phyloP scores from a whole-genome alignment of 1,140 invertebrate genomes.

The Kradibia gibbosae region DNA sequence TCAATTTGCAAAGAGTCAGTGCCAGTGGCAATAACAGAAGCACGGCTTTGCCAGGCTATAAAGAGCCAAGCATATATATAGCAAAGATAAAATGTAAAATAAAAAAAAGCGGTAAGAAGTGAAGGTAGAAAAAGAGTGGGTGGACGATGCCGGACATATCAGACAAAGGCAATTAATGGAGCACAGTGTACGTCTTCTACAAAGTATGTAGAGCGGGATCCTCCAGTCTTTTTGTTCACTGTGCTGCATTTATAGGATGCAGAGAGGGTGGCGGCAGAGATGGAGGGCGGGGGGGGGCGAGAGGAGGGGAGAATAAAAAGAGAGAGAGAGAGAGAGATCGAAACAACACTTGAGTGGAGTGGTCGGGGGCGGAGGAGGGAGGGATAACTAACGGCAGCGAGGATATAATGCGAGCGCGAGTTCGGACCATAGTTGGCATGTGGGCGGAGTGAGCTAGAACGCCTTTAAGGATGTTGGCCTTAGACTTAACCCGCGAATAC shows the following conservation, averaged over 20 bases:
- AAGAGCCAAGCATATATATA: slow-evolving; percentile 2
- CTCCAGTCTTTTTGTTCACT: background rate
- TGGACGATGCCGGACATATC: background rate
- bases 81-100: background rate
- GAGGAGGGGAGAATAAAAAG: background rate
- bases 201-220: slow-evolving; percentile 13
- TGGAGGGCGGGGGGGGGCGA: no score
- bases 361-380: background rate
- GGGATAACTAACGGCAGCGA: background rate
- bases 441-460: slow-evolving; percentile 54
- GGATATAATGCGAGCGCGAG: slow-evolving; percentile 29
- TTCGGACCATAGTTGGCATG: slow-evolving; percentile 57
- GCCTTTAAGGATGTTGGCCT: slow-evolving; percentile 43
- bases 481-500: slow-evolving; percentile 47
- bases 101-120: background rate
- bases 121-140: slow-evolving; percentile 19
- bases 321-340: background rate
- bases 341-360: background rate
- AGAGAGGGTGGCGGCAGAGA: background rate
- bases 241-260: background rate
- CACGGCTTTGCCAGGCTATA: background rate
- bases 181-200: background rate
- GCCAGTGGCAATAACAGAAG: background rate
- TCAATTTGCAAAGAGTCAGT: background rate
- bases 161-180: slow-evolving; percentile 34